Evolutionary conservation across 1,140 invertebrate species (phyloP).

Genomic region (Dufourea novaeangliae): DNA sequence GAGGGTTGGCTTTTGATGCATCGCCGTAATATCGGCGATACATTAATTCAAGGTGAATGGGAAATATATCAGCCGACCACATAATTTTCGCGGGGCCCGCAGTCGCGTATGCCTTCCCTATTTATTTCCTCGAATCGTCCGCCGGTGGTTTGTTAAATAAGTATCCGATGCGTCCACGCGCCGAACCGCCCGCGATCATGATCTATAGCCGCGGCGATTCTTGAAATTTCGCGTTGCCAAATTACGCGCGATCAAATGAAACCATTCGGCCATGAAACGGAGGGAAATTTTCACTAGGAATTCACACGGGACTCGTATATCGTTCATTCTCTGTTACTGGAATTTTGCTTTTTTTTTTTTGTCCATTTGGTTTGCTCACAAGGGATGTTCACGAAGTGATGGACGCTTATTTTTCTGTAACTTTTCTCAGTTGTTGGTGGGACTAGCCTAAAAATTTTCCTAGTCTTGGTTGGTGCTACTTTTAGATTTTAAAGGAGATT

Average conservation of each 20-base stretch:
- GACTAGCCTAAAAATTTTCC: too few species aligned
- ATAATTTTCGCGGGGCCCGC: slow-evolving; percentile 65
- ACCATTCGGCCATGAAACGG: background rate
- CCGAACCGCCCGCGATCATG: slow-evolving; percentile 23
- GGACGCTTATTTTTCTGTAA: too few species aligned
- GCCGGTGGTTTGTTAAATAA: slow-evolving; percentile 39
- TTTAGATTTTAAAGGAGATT: too few species aligned
- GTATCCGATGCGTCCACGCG: slow-evolving; percentile 44
- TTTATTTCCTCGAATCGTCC: slow-evolving; percentile 49
- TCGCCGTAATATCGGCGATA: slow-evolving; percentile 76
- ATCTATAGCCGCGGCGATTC: slow-evolving; percentile 50
- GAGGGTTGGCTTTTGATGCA: slow-evolving; percentile 71
- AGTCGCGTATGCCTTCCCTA: slow-evolving; percentile 33
- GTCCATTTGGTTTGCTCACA: too few species aligned
- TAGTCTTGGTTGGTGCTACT: too few species aligned
- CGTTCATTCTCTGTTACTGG: too few species aligned
- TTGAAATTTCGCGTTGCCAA: slow-evolving; percentile 9
- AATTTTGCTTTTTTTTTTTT: too few species aligned
- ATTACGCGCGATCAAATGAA: slow-evolving; percentile 11
- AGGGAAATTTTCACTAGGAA: background rate
- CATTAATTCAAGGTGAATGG: slow-evolving; percentile 77
- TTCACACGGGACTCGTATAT: background rate
- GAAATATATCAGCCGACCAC: slow-evolving; percentile 72
- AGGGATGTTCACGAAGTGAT: too few species aligned
- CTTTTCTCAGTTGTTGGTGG: too few species aligned